Conservation (phyloP, 1,140 invertebrate species). For the Drosophila seguyi region DNA sequence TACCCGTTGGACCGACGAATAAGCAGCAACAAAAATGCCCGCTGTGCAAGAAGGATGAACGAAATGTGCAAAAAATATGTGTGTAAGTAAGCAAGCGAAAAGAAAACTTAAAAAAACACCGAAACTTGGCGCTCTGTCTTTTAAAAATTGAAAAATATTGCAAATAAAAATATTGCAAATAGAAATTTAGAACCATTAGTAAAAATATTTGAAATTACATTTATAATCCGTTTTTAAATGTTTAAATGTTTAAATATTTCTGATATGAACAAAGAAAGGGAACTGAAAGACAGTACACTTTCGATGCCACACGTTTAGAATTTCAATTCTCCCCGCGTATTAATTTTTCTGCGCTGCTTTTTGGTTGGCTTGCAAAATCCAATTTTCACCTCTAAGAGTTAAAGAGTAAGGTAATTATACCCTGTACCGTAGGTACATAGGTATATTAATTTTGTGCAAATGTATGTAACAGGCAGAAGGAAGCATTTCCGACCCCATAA, state of each 20-base stretch:
- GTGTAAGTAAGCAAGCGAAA: constrained; percentile 1
- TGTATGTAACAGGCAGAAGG: too few species aligned
- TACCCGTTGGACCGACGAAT: constrained; percentile 13
- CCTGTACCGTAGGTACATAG: too few species aligned
- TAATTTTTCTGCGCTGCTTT: neutral
- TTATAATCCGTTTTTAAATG: too few species aligned
- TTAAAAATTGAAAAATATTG: neutral
- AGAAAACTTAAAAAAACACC: neutral
- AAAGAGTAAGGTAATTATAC: neutral
- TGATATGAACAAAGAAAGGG: neutral
- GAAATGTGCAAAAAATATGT: constrained; percentile 32
- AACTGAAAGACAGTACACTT: constrained; percentile 2
- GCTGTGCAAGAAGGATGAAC: constrained; percentile 51
- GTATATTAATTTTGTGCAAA: too few species aligned
- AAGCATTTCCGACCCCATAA: too few species aligned
- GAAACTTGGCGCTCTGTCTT: neutral
- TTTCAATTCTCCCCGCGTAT: constrained; percentile 20
- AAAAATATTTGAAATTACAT: neutral
- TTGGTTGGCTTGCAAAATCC: constrained; percentile 29
- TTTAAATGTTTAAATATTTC: neutral
- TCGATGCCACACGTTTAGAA: constrained; percentile 14
- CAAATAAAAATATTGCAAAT: neutral
- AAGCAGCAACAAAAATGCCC: constrained; percentile 38
- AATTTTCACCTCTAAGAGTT: constrained; percentile 1
- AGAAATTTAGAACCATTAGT: neutral